Evolutionary conservation across 30 jellyfish, hydroid and myxozoan species (phyloP), one percentile per base, ranked within the genome.

Genomic region (Chrysaora quinquecirrha): DNA sequence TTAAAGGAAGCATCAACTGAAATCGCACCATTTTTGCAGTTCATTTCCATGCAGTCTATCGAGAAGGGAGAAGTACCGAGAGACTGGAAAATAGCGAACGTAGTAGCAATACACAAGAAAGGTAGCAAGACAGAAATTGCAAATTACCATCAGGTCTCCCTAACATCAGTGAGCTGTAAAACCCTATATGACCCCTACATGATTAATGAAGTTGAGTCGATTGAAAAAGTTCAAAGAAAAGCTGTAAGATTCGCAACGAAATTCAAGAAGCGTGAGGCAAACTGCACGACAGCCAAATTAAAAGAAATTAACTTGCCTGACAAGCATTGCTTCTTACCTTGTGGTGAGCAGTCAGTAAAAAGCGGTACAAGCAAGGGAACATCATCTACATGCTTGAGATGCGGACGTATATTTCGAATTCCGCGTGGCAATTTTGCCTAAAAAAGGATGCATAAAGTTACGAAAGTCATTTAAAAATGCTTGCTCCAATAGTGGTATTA

Each of bases 341-440:
- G 96, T 0, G 96, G 87, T 24, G 85, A 80, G 83, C 98, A 93
- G 64, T 93, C 98, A 6, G 98, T 93, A 52, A 93, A 93, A 3
- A 93, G 84, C 0, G 98, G 98, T 3, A 93, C 98, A 11, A 87
- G 76, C 49, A 93, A 84, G 27, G 98, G 98, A 0, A 93, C 98
- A 43, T 93, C 97, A 56, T 93, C 98, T 21, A 93, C 97, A 52
- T 93, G 60, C 65, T 80, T 85, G 71, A 93, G 69, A 62, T 93
- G 98, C 6, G 97, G 87, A 34, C 98, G 85, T 67, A 93, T 93
- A 21, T 84, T 75, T 24, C 88, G 88, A 34, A 93, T 93, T 14
- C 98, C 98, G 32, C 91, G 88, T 54, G 98, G 98, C 6, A 93
- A 94, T 63, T 93, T 93, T 1, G 98, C 87, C 98, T 91, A 73